These are phyloP conservation scores for Xiphophorus couchianus DNA, from an alignment of 2,113 vertebrate genomes.

Conservation along the genomic window DNA sequence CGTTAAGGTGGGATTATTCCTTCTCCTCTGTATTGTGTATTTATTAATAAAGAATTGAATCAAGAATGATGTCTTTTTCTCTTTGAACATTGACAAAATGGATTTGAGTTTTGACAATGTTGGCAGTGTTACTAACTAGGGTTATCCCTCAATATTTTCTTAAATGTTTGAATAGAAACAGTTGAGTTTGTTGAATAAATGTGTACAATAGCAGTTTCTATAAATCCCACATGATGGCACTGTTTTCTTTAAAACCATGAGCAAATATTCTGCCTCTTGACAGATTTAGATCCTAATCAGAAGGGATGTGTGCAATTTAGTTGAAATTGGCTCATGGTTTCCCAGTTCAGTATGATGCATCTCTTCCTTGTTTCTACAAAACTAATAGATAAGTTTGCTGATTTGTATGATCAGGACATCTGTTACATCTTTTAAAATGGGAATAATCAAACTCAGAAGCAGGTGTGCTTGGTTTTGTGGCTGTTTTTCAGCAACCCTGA, in stretches of 20 bases:
- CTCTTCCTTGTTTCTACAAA: too few species aligned
- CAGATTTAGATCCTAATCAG: too few species aligned
- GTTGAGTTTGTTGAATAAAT: too few species aligned
- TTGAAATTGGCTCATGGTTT: too few species aligned
- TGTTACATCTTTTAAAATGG: neutral
- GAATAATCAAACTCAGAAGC: neutral
- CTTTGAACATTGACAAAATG: neutral
- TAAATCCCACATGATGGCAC: slow-evolving; percentile 38
- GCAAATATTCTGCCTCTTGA: too few species aligned
- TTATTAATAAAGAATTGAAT: slow-evolving; percentile 69
- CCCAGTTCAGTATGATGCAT: too few species aligned
- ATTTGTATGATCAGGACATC: too few species aligned
- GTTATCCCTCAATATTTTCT: too few species aligned
- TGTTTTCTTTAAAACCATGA: neutral
- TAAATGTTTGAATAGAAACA: too few species aligned
- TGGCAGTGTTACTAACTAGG: too few species aligned
- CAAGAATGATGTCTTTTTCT: neutral
- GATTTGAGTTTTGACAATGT: neutral
- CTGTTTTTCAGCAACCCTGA: neutral
- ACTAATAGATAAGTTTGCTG: too few species aligned
- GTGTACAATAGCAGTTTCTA: neutral
- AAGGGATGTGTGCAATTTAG: too few species aligned
- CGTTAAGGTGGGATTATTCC: slow-evolving; percentile 82
- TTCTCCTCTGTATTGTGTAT: slow-evolving; percentile 41
- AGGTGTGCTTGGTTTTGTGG: slow-evolving; percentile 12